Percentiles rank a stretch among this genome's conserved stretches.
These are phyloP conservation scores for Clistopyga incitator DNA, from an alignment of 2,888 invertebrate species.

Conservation along the genomic window DNA sequence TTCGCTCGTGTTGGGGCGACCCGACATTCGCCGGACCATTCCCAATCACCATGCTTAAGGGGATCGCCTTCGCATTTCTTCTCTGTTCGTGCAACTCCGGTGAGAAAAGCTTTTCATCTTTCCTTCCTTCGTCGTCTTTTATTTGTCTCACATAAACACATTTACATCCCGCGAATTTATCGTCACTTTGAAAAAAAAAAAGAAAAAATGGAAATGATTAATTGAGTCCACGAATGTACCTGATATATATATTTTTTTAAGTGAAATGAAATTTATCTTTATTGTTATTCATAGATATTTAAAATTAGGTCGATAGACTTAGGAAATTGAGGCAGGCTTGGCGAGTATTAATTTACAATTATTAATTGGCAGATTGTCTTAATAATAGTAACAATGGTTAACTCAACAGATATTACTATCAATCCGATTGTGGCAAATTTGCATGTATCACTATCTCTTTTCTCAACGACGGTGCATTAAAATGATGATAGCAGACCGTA, in stretches of 20 bases:
- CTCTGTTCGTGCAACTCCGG: constrained; percentile 74
- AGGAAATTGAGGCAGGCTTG: no score
- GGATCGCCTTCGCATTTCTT: constrained; percentile 68
- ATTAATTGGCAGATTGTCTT: no score
- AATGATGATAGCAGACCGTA: neutral
- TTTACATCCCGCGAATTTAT: neutral
- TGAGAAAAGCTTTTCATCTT: constrained; percentile 66
- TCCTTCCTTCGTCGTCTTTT: neutral
- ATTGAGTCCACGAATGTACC: no score
- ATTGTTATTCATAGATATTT: no score
- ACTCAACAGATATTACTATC: neutral
- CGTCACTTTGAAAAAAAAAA: no score
- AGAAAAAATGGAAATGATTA: no score
- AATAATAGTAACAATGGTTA: neutral
- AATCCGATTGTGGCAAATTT: neutral
- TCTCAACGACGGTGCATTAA: neutral
- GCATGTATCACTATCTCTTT: neutral
- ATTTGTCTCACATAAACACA: neutral
- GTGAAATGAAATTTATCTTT: no score
- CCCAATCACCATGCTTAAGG: constrained; percentile 73
- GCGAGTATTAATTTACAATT: no score
- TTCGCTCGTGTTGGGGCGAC: neutral
- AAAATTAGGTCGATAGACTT: no score
- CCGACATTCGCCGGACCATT: neutral
- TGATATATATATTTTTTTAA: no score